Conservation (phyloP, 2,888 invertebrate genomes). For the Thecophora atra region DNA sequence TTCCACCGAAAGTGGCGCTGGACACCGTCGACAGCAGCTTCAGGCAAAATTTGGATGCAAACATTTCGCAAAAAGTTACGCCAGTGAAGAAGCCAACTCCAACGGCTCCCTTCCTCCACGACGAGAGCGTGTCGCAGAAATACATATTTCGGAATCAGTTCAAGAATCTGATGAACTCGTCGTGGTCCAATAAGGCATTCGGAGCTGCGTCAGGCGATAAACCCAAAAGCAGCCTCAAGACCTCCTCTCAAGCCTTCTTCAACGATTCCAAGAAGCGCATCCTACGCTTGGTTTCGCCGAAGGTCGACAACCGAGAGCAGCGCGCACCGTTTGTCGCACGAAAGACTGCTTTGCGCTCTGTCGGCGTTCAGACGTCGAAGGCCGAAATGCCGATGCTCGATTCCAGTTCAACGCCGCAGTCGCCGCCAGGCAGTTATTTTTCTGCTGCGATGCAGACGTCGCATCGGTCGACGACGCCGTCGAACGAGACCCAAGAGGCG, state of each 20-base stretch:
- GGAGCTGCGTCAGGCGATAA: conserved; percentile 27
- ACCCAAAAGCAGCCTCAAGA: conserved; percentile 45
- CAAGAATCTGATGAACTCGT: conserved; percentile 53
- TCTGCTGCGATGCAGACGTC: conserved; percentile 57
- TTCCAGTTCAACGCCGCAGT: conserved; percentile 50
- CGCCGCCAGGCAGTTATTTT: conserved; percentile 63
- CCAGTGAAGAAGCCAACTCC: no score
- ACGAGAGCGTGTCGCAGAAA: conserved; percentile 48
- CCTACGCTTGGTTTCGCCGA: conserved; percentile 58
- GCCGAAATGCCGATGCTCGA: conserved; percentile 45
- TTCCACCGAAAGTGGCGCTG: conserved; percentile 56
- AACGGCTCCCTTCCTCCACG: not conserved
- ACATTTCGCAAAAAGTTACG: conserved; percentile 60
- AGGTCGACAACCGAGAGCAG: conserved; percentile 49
- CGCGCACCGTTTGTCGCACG: conserved; percentile 9
- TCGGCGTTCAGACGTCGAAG: conserved; percentile 59
- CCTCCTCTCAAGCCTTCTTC: conserved; percentile 54
- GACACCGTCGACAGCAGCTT: conserved; percentile 62
- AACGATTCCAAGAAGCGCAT: conserved; percentile 60
- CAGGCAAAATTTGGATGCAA: conserved; percentile 58
- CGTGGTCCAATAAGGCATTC: conserved; percentile 50
- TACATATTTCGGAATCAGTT: conserved; percentile 57
- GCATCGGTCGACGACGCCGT: conserved; percentile 42
- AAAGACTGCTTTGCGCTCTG: conserved; percentile 48
- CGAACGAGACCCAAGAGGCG: not conserved